phyloP scores from a whole-genome alignment of 1,140 invertebrate genomes.

The Drosophila bocqueti region DNA sequence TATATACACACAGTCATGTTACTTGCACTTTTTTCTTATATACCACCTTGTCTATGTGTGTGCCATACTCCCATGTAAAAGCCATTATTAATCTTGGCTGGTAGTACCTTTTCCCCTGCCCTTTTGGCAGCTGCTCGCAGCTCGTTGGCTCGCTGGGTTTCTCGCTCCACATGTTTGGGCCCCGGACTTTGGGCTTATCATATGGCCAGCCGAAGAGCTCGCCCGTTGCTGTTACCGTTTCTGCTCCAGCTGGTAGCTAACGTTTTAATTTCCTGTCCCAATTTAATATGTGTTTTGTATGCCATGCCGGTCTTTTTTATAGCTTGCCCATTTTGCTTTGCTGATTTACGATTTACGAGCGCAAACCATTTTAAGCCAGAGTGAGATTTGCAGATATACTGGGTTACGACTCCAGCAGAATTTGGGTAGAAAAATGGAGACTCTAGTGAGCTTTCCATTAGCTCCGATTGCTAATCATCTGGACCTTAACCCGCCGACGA shows the following conservation, averaged over 20 bases:
- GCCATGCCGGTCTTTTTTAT: constrained; percentile 30
- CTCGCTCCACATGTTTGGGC: constrained; percentile 46
- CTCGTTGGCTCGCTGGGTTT: constrained; percentile 46
- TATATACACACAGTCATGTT: constrained; percentile 19
- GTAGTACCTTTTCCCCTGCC: constrained; percentile 36
- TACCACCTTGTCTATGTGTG: background rate
- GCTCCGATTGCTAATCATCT: constrained; percentile 36
- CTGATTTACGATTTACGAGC: constrained; percentile 43
- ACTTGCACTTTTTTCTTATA: constrained; percentile 65
- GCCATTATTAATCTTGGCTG: constrained; percentile 59
- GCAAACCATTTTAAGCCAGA: constrained; percentile 3
- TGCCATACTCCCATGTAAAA: constrained; percentile 32
- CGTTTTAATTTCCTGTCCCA: constrained; percentile 70
- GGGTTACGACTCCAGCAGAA: background rate
- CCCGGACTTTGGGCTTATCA: constrained; percentile 40
- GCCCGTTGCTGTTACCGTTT: constrained; percentile 42
- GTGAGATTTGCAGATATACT: constrained; percentile 4
- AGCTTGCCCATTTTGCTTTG: constrained; percentile 25
- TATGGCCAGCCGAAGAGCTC: constrained; percentile 19
- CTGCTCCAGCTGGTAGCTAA: constrained; percentile 56
- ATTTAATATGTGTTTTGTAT: constrained; percentile 43
- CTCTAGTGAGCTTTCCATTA: constrained; percentile 10
- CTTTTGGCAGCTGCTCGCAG: constrained; percentile 22
- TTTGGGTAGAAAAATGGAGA: background rate
- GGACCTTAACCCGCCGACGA: constrained; percentile 21